Evolutionary conservation across 2,113 vertebrate genomes (phyloP), one percentile per base, ranked within the genome.

Genomic region (Pholis gunnellus): DNA sequence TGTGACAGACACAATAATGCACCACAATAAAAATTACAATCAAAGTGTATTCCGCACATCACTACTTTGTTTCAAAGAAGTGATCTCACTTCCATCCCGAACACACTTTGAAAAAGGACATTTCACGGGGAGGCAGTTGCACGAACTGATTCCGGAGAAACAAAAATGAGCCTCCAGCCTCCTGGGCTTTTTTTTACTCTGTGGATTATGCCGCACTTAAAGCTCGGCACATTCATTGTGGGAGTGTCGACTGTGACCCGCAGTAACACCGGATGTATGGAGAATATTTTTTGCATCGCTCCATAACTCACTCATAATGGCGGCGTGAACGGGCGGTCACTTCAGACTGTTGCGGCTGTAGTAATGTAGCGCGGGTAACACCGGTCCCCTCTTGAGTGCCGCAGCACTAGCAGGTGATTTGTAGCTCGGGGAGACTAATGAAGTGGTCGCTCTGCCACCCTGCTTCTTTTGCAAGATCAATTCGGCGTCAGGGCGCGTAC

Each of bases 391-490:
- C 77, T 15, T 79, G 78, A 89, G 91, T 91, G 89, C 94, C 82
- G 86, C 87, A 72, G 88, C 90, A 82, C 83, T 84, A 89, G 92
- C 88, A 80, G 91, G 91, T 95, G 95, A 96, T 96, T 96, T 95
- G 95, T 96, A 82, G 94, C 91, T 79, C 84, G 3, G 78, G 90
- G 93, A 95, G 94, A 95, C 95, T 96, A 95, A 96, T 96, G 95
- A 96, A 96, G 95, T 94, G 94, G 94, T 96, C 87, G 93, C 93
- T 90, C 89, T 94, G 95, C 95, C 95, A 94, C 94, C 94, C 94
- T 84, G 89, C 93, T 95, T 95, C 94, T 95, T 95, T 96, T 95
- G 95, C 94, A 95, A 96, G 94, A 96, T 95, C 95, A 96, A 96
- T 96, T 96, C 91, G 36, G 90, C 93, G 87, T 91, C 93, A 88